Evolutionary conservation across 2,888 invertebrate genomes (phyloP), one percentile per base, ranked within the genome.

Genomic region (Trichacis sp.): DNA sequence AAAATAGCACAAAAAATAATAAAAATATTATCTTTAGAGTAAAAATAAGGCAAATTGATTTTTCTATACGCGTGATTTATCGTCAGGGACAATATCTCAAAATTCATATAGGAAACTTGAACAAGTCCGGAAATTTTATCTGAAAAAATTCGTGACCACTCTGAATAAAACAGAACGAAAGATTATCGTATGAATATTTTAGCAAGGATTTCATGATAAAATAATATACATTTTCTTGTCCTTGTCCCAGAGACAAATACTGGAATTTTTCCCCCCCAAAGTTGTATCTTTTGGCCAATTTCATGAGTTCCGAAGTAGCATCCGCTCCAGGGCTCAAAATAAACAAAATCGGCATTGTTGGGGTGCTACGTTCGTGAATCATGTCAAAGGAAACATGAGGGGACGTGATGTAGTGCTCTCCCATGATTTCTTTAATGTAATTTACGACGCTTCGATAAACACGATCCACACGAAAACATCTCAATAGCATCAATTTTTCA

Each of bases 241-340:
- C 97, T 84, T 97, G 97, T 1, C 97, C 97, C 1, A 97, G 87
- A 0, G 97, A 97, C 15, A 97, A 88, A 79, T 94, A 93, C 76
- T 92, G 91, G 81, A 97, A 95, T 81, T 92, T 94, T 42, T 90
- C 90, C 43, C 85, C 84, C 12, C 88, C 87, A 64, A 89, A 90
- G 42, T 90, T 90, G 69, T 89, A 87, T 72, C 90, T 85, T 69
- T 92, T 89, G 4, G 93, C 92, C 12, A 94, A 81, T 83, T 93
- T 93, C 88, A 93, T 92, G 51, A 94, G 85, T 76, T 95, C 94
- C 60, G 92, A 92, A 0, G 96, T 92, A 0, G 97, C 97, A 85
- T 98, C 96, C 0, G 96, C 96, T 0, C 97, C 97, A 9, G 97
- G 95, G 70, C 96, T 96, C 46, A 97, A 86, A 68, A 97, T 93